Base-by-base conservation (phyloP, 2,888 invertebrate species). In the Eristalinus aeneus region DNA sequence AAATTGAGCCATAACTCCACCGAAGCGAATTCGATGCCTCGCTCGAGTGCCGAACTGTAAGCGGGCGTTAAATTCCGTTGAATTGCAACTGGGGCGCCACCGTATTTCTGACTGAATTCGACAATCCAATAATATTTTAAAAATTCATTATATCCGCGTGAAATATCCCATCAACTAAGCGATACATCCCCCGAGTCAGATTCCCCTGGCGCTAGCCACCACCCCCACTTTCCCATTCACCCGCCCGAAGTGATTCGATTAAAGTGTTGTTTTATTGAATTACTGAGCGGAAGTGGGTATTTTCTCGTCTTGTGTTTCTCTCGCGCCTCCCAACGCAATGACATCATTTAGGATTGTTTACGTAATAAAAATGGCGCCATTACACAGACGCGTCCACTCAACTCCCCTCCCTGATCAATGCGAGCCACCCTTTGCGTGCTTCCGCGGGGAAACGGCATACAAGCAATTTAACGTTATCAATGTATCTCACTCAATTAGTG, bases 401-500 rank as follows among this genome's bases (percentile, higher is more conserved):
- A 68, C 34, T 32, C 27, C 64, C 56, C 10, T 2, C 3, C 23
- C 56, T 1, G n/a, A 53, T 31, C 58, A 1, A 12, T 5, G 54
- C 10, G 31, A 34, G 0, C 20, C 64, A n/a, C 16, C 63, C 56
- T 56, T 34, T 4, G 39, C 20, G 32, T 34, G 53, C 60, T 53
- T 53, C n/a, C n/a, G n/a, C 27, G 27, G 10, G 9, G 3, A 22
- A 58, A 6, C 23, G 36, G 31, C 53, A 46, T 34, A 16, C 60
- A 68, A 76, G 63, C 76, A 61, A 22, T 63, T 31, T 22, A 63
- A 61, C 54, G 36, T 46, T 65, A 23, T 53, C 56, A 73, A 83
- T 78, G 67, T 74, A 73, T 83, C 68, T 73, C 78, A 83, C 78
- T 83, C 78, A 83, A 73, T 83, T 78, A 78, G 64, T 73, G 12